Base-by-base conservation (phyloP, 64 coral and sea anemone genomes). In the Cladopsammia gracilis region DNA sequence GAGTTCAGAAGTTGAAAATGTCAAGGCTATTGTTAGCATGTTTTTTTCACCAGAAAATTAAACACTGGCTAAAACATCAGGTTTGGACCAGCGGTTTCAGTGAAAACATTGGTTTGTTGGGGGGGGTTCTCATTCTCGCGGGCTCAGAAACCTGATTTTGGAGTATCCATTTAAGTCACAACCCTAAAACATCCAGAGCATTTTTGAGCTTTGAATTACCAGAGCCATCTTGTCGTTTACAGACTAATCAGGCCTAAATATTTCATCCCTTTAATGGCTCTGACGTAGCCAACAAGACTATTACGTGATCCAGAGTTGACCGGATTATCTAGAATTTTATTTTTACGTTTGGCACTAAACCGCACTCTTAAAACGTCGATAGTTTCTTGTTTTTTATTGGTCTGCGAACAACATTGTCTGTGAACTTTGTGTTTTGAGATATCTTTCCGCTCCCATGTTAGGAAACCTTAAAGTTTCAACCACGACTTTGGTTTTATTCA, bases 191-290 rank as follows among this genome's bases (percentile, higher is more conserved):
- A 67, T 64, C 12, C 58, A 25, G 61, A n/a, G 80, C 44, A 47
- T 67, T 65, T 67, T 10, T n/a, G 7, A 68, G 44, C 80, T 49
- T 60, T 46, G 19, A 84, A 84, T 84, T 84, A 84, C 61, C 42
- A 25, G 6, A 47, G 45, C 61, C 58, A 66, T 59, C 80, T 84
- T 68, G 62, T 62, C 80, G 16, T 51, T 84, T 67, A 49, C 61
- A 68, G 62, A 68, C 80, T 67, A 84, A 84, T 84, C 80, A 84
- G 80, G 12, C 62, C n/a, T 49, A 67, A 84, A 84, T 84, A 66
- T 84, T 84, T 84, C 80, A 84, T 67, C 80, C 47, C 59, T 26
- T 83, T 82, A 84, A 84, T 84, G 8, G 68, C 58, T 50, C 19
- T 84, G 61, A 68, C 62, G 80, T 50, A 68, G 45, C 19, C 59